These are phyloP conservation scores for Syndactyla subalaris DNA, from an alignment of 2,797 vertebrate genomes.

Conservation along the genomic window DNA sequence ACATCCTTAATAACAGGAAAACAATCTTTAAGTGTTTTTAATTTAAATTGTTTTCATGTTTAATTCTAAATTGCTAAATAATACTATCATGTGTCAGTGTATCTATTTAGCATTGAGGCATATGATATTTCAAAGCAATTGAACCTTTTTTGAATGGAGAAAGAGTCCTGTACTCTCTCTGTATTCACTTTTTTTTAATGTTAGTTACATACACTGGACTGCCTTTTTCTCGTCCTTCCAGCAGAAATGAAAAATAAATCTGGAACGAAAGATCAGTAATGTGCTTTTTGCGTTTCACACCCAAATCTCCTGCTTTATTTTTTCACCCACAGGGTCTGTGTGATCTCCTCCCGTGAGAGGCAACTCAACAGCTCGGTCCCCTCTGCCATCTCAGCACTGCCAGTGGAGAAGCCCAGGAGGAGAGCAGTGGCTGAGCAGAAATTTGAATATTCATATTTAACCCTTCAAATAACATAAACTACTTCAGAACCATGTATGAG, in stretches of 20 bases:
- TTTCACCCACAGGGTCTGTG: not conserved
- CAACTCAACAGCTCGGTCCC: not conserved
- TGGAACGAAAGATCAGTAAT: not conserved
- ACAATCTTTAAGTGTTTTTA: constrained; percentile 38
- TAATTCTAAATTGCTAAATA: constrained; percentile 44
- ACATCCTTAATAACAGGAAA: constrained; percentile 5
- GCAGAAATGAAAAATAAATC: constrained; percentile 36
- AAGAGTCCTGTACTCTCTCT: not conserved
- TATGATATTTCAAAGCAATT: constrained; percentile 28
- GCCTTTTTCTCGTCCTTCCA: not conserved
- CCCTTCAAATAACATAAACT: constrained; percentile 31
- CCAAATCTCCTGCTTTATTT: constrained; percentile 10
- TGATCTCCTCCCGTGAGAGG: not conserved
- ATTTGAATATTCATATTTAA: constrained; percentile 48
- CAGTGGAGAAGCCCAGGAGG: constrained; percentile 10
- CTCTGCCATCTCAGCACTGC: not conserved
- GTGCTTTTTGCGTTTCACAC: constrained; percentile 23
- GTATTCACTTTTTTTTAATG: not conserved
- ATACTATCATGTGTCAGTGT: not conserved
- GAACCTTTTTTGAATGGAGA: constrained; percentile 17
- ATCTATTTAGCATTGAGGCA: not conserved
- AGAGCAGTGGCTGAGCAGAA: not conserved
- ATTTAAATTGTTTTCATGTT: constrained; percentile 26
- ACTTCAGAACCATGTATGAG: constrained; percentile 33
- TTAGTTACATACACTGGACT: not conserved